phyloP scores from a whole-genome alignment of 2,888 invertebrate genomes.

The Phortica magna region DNA sequence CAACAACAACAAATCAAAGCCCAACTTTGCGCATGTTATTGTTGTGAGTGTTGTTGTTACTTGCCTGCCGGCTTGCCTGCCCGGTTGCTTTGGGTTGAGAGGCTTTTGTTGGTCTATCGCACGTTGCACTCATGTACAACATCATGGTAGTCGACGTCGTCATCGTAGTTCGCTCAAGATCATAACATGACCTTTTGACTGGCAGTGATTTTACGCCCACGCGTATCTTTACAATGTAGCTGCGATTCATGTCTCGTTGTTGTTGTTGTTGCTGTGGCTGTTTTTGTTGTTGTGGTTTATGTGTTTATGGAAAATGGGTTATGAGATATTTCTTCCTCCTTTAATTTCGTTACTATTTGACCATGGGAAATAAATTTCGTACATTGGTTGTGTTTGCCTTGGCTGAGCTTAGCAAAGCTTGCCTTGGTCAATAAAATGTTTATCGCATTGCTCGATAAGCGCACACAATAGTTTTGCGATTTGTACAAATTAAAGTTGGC shows the following conservation, averaged over 20 bases:
- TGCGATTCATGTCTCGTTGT: slow-evolving; percentile 18
- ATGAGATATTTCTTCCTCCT: slow-evolving; percentile 71
- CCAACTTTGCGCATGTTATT: not conserved
- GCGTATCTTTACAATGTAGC: slow-evolving; percentile 60
- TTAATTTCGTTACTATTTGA: slow-evolving; percentile 73
- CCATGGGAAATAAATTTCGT: slow-evolving; percentile 69
- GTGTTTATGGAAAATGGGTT: slow-evolving; percentile 73
- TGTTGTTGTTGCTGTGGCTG: slow-evolving; percentile 39
- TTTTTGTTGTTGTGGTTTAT: slow-evolving; percentile 66
- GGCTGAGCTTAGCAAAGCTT: no score
- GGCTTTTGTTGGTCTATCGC: slow-evolving; percentile 42
- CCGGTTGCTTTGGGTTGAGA: not conserved
- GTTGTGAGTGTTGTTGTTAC: slow-evolving; percentile 45
- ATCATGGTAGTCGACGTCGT: slow-evolving; percentile 58
- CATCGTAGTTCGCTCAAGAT: slow-evolving; percentile 71
- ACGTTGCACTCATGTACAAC: not conserved
- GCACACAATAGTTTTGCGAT: slow-evolving; percentile 5
- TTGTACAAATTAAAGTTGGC: not conserved
- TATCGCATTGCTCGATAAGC: slow-evolving; percentile 57
- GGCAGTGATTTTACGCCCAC: slow-evolving; percentile 75
- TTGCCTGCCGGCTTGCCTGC: slow-evolving; percentile 4
- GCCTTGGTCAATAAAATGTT: slow-evolving; percentile 39
- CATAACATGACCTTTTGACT: slow-evolving; percentile 75
- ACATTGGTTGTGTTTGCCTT: slow-evolving; percentile 2
- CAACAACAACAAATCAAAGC: not conserved